phyloP scores from a whole-genome alignment of 2,113 vertebrate genomes.

The Pseudorasbora parva region DNA sequence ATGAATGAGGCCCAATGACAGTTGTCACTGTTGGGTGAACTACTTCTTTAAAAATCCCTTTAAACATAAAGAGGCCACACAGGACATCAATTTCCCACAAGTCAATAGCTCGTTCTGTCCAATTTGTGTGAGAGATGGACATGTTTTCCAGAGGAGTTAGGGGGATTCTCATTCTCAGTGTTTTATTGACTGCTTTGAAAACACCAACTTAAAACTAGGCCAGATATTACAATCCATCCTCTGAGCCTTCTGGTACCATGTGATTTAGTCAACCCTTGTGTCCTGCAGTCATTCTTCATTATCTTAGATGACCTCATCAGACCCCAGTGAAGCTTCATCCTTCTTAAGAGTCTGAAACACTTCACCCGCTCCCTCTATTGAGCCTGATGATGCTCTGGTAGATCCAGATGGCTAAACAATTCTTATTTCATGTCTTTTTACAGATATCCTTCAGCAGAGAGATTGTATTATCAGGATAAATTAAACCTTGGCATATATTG shows the following conservation, averaged over 20 bases:
- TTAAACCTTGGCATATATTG: not conserved
- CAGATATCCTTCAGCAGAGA: not conserved
- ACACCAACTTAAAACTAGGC: not conserved
- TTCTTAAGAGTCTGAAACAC: slow-evolving; percentile 20
- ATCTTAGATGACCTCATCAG: not conserved
- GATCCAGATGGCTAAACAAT: not conserved
- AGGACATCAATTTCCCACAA: slow-evolving; percentile 1
- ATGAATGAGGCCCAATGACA: no score
- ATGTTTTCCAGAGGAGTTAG: not conserved
- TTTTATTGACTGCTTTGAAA: slow-evolving; percentile 20
- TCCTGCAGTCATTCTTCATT: slow-evolving; percentile 15
- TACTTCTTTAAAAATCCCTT: not conserved
- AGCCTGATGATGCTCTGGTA: not conserved
- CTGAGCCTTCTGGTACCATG: slow-evolving; percentile 3
- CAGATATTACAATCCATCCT: slow-evolving; percentile 25
- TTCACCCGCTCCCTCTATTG: not conserved
- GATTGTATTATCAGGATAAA: not conserved
- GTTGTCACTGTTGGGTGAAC: not conserved
- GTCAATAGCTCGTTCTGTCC: not conserved
- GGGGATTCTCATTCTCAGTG: not conserved
- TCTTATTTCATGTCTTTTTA: not conserved
- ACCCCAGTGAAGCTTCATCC: not conserved
- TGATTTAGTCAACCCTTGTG: not conserved
- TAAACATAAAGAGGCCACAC: not conserved
- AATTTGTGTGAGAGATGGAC: slow-evolving; percentile 4